Conservation (phyloP, 2,113 vertebrate genomes). For the Strigops habroptila region DNA sequence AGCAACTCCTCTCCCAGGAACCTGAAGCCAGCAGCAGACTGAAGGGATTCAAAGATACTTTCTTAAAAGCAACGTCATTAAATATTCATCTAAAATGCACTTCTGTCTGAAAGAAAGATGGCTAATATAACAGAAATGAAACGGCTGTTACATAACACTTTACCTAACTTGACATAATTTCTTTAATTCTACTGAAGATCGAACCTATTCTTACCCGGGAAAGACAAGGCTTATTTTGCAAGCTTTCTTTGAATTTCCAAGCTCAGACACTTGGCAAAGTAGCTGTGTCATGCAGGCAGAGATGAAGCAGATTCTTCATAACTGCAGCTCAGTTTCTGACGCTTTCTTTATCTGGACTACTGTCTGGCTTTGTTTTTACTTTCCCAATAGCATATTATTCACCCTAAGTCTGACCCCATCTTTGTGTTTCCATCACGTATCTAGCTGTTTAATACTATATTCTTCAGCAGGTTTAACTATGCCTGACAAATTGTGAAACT, state of each 20-base stretch:
- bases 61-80: constrained; percentile 7
- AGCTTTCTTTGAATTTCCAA: not conserved
- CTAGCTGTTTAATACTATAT: not conserved
- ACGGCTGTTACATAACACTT: not conserved
- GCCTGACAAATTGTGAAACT: not conserved
- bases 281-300: not conserved
- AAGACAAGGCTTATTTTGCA: not conserved
- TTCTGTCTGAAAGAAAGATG: not conserved
- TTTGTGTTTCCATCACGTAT: not conserved
- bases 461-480: not conserved
- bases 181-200: not conserved
- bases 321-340: not conserved
- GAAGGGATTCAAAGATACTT: not conserved
- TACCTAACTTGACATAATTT: not conserved
- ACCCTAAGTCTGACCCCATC: not conserved
- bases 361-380: not conserved
- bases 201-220: not conserved
- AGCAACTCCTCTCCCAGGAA: not conserved
- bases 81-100: constrained; percentile 10
- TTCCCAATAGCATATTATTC: not conserved
- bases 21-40: not conserved
- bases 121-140: not conserved
- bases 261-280: not conserved
- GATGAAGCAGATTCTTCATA: not conserved
- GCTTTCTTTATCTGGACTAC: not conserved